These are phyloP conservation scores for Tetrao urogallus DNA, from an alignment of 2,113 vertebrate genomes.

Conservation along the genomic window DNA sequence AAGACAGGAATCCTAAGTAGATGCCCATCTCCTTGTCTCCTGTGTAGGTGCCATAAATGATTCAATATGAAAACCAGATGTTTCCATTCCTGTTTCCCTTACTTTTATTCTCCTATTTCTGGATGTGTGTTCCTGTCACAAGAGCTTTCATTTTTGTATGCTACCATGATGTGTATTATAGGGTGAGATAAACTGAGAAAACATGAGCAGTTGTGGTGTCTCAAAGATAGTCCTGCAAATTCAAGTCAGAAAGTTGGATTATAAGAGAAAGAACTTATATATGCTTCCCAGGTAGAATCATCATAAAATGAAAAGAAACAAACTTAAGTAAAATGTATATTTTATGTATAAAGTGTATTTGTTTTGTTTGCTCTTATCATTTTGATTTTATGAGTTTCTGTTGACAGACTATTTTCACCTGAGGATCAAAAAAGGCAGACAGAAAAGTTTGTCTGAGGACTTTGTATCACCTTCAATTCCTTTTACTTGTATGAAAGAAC, in stretches of 20 bases:
- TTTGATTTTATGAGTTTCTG: neutral
- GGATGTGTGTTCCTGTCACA: neutral
- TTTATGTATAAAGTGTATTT: neutral
- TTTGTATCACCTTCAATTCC: neutral
- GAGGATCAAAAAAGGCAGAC: neutral
- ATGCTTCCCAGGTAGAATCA: neutral
- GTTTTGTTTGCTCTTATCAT: neutral
- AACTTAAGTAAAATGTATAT: neutral
- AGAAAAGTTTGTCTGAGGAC: neutral
- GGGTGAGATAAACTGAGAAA: neutral
- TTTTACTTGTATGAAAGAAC: neutral
- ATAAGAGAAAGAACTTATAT: neutral
- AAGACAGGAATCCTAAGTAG: neutral
- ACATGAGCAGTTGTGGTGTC: neutral
- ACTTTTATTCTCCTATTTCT: neutral
- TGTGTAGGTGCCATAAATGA: neutral
- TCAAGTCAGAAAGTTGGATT: neutral
- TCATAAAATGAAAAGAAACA: neutral
- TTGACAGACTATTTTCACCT: neutral
- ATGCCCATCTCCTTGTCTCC: neutral
- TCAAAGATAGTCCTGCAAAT: neutral
- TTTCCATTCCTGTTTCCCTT: neutral
- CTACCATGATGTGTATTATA: accelerated
- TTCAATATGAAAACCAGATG: neutral
- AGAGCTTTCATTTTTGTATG: accelerated